Base-by-base conservation (phyloP, 2,797 vertebrate genomes). In the Zenarchopterus dispar region DNA sequence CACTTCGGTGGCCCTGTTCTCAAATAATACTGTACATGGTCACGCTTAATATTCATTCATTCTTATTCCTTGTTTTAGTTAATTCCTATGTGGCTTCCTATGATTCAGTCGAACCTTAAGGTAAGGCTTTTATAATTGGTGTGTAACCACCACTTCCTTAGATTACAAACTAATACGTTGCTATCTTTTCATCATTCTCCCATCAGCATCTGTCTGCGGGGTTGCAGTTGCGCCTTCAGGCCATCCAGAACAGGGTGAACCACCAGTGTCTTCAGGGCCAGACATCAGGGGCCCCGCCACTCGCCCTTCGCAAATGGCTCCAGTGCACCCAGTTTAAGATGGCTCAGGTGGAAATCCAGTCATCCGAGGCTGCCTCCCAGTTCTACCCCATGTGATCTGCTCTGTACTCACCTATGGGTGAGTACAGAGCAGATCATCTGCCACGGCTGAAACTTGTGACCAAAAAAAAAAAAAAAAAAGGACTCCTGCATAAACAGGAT, bases 271-370 rank as follows among this genome's bases (percentile, higher is more conserved):
- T 98, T 57, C 94, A 97, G 90, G 93, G 94, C 74, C 86, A 94
- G 52, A 92, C 93, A 24, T 91, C 95, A 5, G 93, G 92, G 45
- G 91, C 93, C 0, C 95, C 93, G 70, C 94, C 96, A 0, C 92
- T 93, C 0, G 95, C 95, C 31, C 93, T 99, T 62, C 96, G 96
- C 81, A 99, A 99, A 79, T 99, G 98, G 98, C 93, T 99, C 41
- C 98, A 96, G 84, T 98, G 97, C 74, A 98, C 97, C 23, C 98
- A 98, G 78, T 99, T 99, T 89, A 99, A 99, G 84, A 99, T 99
- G 98, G 98, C 98, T 67, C 98, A 99, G 91, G 97, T 99, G 90
- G 98, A 99, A 88, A 98, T 99, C 88, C 98, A 99, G 92, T 99
- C 97, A 0, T 99, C 98, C 0, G 98, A 99, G 89, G 98, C 98